Evolutionary conservation across 2,888 invertebrate species (phyloP).

Genomic region (Thymelicus acteon): DNA sequence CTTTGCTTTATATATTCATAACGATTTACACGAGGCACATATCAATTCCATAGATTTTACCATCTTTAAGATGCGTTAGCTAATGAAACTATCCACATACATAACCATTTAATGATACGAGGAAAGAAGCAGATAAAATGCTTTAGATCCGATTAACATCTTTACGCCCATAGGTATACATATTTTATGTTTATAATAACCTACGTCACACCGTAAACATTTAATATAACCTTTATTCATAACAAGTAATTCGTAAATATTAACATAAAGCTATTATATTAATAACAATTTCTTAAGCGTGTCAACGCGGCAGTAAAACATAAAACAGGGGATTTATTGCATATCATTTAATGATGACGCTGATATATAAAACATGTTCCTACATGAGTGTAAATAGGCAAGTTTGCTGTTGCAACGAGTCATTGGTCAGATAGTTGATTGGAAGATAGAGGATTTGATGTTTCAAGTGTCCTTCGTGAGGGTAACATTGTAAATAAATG

Average conservation of each 20-base stretch:
- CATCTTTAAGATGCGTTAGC: no score
- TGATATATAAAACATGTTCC: slow-evolving; percentile 40
- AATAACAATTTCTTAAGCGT: slow-evolving; percentile 35
- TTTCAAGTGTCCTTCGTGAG: slow-evolving; percentile 8
- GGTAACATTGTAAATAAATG: background rate
- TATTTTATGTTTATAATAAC: no score
- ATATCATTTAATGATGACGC: slow-evolving; percentile 44
- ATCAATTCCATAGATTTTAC: no score
- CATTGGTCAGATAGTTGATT: slow-evolving; percentile 1
- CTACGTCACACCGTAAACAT: no score
- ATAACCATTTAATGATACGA: no score
- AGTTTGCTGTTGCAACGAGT: slow-evolving; percentile 31
- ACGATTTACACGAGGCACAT: no score
- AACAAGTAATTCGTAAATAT: background rate
- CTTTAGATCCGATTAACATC: no score
- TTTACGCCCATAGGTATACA: no score
- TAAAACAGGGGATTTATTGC: slow-evolving; percentile 46
- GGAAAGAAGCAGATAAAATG: no score
- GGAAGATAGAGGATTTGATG: slow-evolving; percentile 15
- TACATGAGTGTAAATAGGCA: slow-evolving; percentile 35
- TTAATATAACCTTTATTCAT: background rate
- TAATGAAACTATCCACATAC: no score
- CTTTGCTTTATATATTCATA: no score
- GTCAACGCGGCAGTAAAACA: slow-evolving; percentile 47
- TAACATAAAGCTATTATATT: background rate